These are phyloP conservation scores for Scaptomyza cyrtandrae DNA, from an alignment of 2,888 invertebrate genomes.

Conservation along the genomic window DNA sequence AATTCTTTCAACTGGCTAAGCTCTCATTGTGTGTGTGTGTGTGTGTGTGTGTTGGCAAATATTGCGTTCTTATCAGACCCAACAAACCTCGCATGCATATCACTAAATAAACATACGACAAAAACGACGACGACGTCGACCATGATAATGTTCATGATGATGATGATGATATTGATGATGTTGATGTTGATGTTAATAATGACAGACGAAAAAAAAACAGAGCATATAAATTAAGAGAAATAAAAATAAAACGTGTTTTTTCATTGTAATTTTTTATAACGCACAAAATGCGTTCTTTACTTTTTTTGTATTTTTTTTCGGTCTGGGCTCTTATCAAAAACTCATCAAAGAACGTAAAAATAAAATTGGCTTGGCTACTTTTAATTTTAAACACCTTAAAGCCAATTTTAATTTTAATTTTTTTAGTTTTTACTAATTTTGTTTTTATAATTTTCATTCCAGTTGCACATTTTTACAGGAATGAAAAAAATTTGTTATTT, in stretches of 20 bases:
- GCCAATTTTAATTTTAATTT: no score
- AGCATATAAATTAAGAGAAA: constrained; percentile 15
- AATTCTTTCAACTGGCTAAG: constrained; percentile 41
- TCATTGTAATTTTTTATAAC: constrained; percentile 34
- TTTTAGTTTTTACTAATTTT: no score
- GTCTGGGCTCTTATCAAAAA: no score
- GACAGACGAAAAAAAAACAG: constrained; percentile 41
- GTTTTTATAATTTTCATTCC: no score
- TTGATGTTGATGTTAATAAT: constrained; percentile 1
- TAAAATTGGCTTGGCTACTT: no score
- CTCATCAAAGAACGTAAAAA: no score
- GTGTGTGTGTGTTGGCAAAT: constrained; percentile 51
- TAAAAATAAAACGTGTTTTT: constrained; percentile 33
- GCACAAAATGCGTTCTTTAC: constrained; percentile 4
- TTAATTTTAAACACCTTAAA: no score
- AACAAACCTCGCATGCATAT: constrained; percentile 58
- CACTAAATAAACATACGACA: constrained; percentile 55
- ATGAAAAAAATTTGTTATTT: no score
- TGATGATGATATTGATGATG: constrained; percentile 6
- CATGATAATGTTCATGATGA: constrained; percentile 7
- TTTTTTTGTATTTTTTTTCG: no score
- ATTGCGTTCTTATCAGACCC: constrained; percentile 61
- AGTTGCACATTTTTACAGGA: no score
- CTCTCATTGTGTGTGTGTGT: constrained; percentile 24
- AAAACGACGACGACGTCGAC: neutral